A percentile compares a stretch with the other conserved stretches of the same genome.
Conservation (phyloP, 2,888 invertebrate genomes). For the Hofmannophila pseudospretella region DNA sequence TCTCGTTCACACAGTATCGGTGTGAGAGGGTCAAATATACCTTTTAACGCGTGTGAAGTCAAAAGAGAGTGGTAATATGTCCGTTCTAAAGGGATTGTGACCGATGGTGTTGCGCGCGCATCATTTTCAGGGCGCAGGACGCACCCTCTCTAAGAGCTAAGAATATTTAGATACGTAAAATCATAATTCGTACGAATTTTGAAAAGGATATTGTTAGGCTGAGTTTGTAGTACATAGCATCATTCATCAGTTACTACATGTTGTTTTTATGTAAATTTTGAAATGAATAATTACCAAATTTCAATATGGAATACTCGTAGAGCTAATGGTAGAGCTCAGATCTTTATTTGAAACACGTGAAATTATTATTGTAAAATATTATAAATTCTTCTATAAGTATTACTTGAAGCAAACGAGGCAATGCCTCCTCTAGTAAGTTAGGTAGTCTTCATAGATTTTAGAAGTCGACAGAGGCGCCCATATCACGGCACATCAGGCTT, state of each 20-base stretch:
- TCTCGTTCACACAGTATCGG: conserved; percentile 16
- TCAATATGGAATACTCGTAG: too few species aligned
- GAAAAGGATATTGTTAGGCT: too few species aligned
- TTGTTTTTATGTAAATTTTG: too few species aligned
- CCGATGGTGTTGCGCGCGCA: conserved; percentile 65
- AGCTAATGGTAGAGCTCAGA: too few species aligned
- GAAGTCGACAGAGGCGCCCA: conserved; percentile 61
- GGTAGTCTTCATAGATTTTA: conserved; percentile 45
- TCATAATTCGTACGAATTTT: too few species aligned
- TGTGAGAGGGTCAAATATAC: conserved; percentile 25
- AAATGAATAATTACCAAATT: too few species aligned
- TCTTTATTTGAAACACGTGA: too few species aligned
- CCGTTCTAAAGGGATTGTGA: conserved; percentile 39
- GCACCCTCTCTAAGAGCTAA: conserved; percentile 45
- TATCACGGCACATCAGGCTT: conserved; percentile 64
- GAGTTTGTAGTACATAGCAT: too few species aligned
- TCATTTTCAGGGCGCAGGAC: conserved; percentile 69
- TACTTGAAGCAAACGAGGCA: too few species aligned
- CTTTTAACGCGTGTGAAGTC: conserved; percentile 31
- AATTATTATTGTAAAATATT: too few species aligned
- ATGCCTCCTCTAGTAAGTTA: conserved; percentile 44
- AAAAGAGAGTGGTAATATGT: conserved; percentile 24
- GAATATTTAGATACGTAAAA: conserved; percentile 47
- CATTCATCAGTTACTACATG: too few species aligned
- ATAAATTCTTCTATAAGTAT: too few species aligned